phyloP scores from a whole-genome alignment of 2,888 invertebrate genomes.

The Synanthedon vespiformis region DNA sequence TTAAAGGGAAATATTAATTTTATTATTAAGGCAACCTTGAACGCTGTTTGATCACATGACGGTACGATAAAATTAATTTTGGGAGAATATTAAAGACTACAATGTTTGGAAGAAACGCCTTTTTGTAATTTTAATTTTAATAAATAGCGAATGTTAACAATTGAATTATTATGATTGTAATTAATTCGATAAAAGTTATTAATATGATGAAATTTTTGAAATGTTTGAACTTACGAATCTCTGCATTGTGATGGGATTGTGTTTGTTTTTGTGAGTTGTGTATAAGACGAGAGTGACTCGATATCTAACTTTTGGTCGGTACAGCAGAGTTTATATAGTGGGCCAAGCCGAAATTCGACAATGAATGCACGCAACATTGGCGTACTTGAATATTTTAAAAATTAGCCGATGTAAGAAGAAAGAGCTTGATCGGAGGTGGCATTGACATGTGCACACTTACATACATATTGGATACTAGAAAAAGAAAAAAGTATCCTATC shows the following conservation, averaged over 20 bases:
- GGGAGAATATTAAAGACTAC: no score
- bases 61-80: neutral
- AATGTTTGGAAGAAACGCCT: no score
- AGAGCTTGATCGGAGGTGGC: constrained; percentile 16
- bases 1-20: neutral
- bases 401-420: constrained; percentile 13
- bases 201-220: no score
- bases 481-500: no score
- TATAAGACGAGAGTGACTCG: constrained; percentile 24
- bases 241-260: constrained; percentile 38
- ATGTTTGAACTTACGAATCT: constrained; percentile 41
- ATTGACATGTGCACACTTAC: constrained; percentile 4
- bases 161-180: no score
- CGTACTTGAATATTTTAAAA: constrained; percentile 41
- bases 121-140: no score
- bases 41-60: neutral
- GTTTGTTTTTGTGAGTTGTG: constrained; percentile 20
- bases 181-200: no score
- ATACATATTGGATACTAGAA: no score
- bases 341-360: constrained; percentile 38
- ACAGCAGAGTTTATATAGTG: constrained; percentile 39
- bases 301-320: constrained; percentile 39
- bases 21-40: neutral
- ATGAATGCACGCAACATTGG: constrained; percentile 21
- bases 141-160: no score